phyloP scores from a whole-genome alignment of 2,113 vertebrate genomes.

The Prunella fulvescens region DNA sequence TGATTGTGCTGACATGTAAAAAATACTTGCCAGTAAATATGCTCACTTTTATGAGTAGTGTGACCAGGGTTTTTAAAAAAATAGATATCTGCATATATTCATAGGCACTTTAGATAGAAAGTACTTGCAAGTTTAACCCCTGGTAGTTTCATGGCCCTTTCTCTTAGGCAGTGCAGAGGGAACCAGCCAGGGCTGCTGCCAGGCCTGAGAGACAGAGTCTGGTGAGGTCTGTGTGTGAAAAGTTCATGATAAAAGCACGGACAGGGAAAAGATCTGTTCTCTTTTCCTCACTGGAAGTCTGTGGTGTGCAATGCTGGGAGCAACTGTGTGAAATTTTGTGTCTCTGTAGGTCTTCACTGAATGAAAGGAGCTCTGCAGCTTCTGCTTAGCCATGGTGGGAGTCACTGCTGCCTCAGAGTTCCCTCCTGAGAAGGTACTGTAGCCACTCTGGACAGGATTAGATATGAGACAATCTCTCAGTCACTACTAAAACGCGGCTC shows the following conservation, averaged over 20 bases:
- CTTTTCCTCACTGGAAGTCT: background rate
- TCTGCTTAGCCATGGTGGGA: background rate
- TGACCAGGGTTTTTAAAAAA: background rate
- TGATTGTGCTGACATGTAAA: background rate
- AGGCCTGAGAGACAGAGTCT: background rate
- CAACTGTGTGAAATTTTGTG: background rate
- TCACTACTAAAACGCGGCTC: background rate
- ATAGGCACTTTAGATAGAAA: background rate
- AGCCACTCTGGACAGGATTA: background rate
- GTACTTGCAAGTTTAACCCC: background rate
- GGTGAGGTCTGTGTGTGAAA: background rate
- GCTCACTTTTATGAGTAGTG: background rate
- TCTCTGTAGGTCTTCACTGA: rapidly evolving
- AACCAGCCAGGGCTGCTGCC: background rate
- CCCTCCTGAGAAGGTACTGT: background rate
- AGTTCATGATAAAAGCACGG: background rate
- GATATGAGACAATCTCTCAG: background rate
- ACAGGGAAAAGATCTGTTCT: background rate
- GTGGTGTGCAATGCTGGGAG: background rate
- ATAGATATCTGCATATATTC: background rate
- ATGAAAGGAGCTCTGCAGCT: background rate
- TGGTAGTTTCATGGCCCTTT: background rate
- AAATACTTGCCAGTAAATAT: background rate
- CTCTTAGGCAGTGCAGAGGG: background rate
- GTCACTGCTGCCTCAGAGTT: background rate